Conservation (phyloP, 2,113 vertebrate species). For the Halcyon malimbica region DNA sequence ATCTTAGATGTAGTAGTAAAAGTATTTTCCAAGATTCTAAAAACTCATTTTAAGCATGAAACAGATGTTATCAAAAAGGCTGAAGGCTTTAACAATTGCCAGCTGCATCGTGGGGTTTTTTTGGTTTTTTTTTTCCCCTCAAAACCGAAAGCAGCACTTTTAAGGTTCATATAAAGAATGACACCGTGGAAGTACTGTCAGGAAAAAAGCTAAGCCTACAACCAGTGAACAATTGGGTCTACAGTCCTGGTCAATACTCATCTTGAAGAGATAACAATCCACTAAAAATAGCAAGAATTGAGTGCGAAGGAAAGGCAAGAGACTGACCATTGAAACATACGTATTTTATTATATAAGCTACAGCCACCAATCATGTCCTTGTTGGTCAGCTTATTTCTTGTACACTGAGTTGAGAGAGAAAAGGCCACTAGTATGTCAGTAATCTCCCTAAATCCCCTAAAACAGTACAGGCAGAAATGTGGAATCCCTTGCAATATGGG, state of each 20-base stretch:
- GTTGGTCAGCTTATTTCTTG: background rate
- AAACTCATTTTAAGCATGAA: background rate
- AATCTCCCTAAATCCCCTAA: background rate
- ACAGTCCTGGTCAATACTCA: background rate
- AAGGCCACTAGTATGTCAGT: background rate
- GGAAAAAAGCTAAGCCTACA: background rate
- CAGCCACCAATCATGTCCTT: background rate
- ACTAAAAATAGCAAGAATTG: background rate
- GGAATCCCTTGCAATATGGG: background rate
- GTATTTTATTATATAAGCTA: background rate
- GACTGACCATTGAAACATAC: background rate
- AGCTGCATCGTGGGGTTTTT: background rate
- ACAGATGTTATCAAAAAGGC: background rate
- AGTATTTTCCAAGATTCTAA: background rate
- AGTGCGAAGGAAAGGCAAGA: background rate
- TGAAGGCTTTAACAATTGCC: background rate
- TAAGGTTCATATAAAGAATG: background rate
- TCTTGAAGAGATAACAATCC: background rate
- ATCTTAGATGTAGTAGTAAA: background rate
- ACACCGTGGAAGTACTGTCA: background rate
- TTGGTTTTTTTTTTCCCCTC: background rate
- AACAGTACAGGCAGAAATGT: background rate
- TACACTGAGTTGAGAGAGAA: background rate
- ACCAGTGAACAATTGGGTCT: background rate
- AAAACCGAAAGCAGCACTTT: background rate